These are phyloP conservation scores for Trichogramma pretiosum DNA, from an alignment of 1,140 invertebrate species.

Conservation along the genomic window DNA sequence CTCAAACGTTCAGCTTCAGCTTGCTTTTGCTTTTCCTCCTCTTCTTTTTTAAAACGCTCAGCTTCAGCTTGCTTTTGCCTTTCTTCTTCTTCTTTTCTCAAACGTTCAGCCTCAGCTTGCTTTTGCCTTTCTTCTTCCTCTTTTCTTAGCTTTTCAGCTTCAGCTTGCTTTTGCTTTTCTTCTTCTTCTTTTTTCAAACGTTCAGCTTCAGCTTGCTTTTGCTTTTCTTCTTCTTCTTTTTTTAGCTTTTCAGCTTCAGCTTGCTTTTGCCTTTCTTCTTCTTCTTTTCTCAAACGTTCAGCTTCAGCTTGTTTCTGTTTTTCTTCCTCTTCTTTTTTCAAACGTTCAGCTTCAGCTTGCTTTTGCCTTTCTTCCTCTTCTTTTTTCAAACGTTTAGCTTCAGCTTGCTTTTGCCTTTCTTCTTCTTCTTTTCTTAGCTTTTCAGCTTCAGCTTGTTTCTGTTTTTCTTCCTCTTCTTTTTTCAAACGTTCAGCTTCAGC, in stretches of 20 bases:
- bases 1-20: not conserved
- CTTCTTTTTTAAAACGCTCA: not conserved
- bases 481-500: constrained; percentile 7
- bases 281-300: constrained; percentile 14
- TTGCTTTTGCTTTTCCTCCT: not conserved
- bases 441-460: not conserved
- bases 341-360: constrained; percentile 2
- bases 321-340: constrained; percentile 2
- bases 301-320: constrained; percentile 7
- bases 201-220: constrained; percentile 15
- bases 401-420: constrained; percentile 5
- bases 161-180: constrained; percentile 14
- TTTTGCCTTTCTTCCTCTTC: constrained; percentile 7
- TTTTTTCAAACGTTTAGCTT: not conserved
- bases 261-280: constrained; percentile 11
- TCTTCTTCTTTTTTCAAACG: constrained; percentile 14
- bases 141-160: constrained; percentile 12
- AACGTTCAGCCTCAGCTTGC: not conserved
- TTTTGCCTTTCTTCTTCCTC: not conserved
- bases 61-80: not conserved
- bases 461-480: not conserved
- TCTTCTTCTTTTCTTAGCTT: constrained; percentile 4
- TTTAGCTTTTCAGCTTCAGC: constrained; percentile 10
- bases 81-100: not conserved
- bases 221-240: constrained; percentile 11